These are phyloP conservation scores for Triplophysa yarkandensis DNA, from an alignment of 2,797 vertebrate species.

Conservation along the genomic window DNA sequence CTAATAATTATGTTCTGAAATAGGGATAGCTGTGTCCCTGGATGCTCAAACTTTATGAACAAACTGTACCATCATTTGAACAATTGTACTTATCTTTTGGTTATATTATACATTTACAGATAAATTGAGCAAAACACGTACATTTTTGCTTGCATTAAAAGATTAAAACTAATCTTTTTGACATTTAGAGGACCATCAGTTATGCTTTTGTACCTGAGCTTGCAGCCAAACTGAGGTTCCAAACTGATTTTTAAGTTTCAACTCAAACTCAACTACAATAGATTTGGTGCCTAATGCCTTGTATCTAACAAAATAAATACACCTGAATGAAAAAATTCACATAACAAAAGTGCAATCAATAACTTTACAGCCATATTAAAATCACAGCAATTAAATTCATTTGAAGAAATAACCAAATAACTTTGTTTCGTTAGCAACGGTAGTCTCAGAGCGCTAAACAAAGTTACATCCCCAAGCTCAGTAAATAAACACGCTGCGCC, in stretches of 20 bases:
- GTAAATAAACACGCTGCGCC: constrained; percentile 20
- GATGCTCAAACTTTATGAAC: neutral
- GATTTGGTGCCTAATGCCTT: neutral
- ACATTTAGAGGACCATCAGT: neutral
- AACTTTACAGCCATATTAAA: constrained; percentile 3
- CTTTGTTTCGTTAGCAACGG: neutral
- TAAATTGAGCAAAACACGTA: neutral
- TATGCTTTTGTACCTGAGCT: constrained; percentile 6
- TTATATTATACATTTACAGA: neutral
- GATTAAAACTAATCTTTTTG: neutral
- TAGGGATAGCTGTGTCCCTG: neutral
- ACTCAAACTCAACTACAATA: neutral
- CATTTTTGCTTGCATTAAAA: neutral
- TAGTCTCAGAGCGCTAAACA: constrained; percentile 14
- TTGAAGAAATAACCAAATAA: constrained; percentile 17
- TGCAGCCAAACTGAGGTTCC: neutral
- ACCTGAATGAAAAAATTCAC: constrained; percentile 14
- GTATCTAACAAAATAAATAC: constrained; percentile 2
- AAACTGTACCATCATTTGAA: neutral
- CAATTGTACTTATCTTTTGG: neutral
- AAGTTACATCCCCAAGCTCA: constrained; percentile 22
- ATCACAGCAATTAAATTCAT: constrained; percentile 13
- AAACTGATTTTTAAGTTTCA: neutral
- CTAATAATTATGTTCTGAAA: neutral
- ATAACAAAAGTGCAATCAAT: constrained; percentile 9